These are phyloP conservation scores for Homalodisca vitripennis DNA, from an alignment of 1,140 invertebrate genomes.

Conservation along the genomic window DNA sequence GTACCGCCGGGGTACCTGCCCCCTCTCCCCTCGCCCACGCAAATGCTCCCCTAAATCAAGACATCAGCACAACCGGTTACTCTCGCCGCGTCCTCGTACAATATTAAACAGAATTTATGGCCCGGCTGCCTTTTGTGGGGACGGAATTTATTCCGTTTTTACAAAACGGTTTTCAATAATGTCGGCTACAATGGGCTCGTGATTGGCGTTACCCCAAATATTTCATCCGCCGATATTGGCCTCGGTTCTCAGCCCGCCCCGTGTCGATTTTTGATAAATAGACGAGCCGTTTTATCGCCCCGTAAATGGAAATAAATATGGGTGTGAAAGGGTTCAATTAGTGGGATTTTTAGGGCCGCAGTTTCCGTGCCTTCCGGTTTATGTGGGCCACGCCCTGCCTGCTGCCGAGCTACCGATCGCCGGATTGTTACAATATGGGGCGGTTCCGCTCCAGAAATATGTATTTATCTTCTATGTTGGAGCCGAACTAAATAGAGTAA, in stretches of 20 bases:
- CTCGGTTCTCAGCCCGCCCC: constrained; percentile 8
- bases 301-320: constrained; percentile 22
- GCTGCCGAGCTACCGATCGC: too few relatives aligned
- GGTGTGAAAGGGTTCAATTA: constrained; percentile 25
- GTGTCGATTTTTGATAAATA: constrained; percentile 22
- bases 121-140: neutral
- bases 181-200: constrained; percentile 11
- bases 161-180: constrained; percentile 26
- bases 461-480: too few relatives aligned
- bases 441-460: too few relatives aligned
- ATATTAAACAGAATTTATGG: constrained; percentile 26
- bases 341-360: neutral
- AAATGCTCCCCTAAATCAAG: constrained; percentile 7
- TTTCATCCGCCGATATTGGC: neutral
- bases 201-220: constrained; percentile 24
- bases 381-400: too few relatives aligned
- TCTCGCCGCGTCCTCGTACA: constrained; percentile 14
- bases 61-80: constrained; percentile 21
- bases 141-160: constrained; percentile 23
- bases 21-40: constrained; percentile 8
- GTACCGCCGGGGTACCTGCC: constrained; percentile 6
- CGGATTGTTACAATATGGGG: too few relatives aligned
- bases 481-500: too few relatives aligned
- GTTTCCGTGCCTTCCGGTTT: too few relatives aligned
- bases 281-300: constrained; percentile 12